A percentile compares a stretch with the other conserved stretches of the same genome.
Evolutionary conservation across 92 coral and sea anemone genomes (phyloP).

Genomic region (Zoanthus sociatus): DNA sequence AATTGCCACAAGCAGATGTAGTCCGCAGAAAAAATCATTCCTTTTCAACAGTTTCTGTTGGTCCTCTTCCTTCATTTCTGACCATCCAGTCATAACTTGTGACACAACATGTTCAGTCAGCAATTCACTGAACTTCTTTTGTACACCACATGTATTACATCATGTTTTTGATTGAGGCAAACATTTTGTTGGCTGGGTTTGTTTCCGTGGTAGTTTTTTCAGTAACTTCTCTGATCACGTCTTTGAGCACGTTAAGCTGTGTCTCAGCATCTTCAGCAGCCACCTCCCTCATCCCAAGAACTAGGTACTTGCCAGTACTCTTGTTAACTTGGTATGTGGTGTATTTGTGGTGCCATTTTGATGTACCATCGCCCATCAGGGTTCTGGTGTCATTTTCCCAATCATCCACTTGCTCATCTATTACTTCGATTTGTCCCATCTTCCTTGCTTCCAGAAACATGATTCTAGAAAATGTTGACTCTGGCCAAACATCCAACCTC

Average conservation of each 20-base stretch:
- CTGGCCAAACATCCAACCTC: conserved; percentile 1
- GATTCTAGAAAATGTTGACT: background rate
- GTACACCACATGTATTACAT: too few species aligned
- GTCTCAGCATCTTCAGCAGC: conserved; percentile 33
- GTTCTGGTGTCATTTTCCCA: conserved; percentile 1
- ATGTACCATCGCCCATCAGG: conserved; percentile 9
- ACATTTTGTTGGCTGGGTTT: too few species aligned
- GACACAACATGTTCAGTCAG: too few species aligned
- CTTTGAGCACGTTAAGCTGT: conserved; percentile 25
- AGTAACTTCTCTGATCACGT: conserved; percentile 7
- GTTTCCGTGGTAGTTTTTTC: too few species aligned
- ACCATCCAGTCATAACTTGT: too few species aligned
- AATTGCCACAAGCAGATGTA: too few species aligned
- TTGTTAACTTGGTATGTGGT: background rate
- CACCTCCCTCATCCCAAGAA: conserved; percentile 37
- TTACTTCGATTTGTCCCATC: conserved; percentile 12
- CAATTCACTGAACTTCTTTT: too few species aligned
- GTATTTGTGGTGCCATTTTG: conserved; percentile 23
- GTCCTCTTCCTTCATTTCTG: too few species aligned
- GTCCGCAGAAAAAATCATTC: too few species aligned
- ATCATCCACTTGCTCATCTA: background rate
- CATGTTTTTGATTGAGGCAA: too few species aligned
- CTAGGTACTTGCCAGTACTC: background rate
- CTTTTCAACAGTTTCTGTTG: too few species aligned
- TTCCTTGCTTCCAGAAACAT: conserved; percentile 33